Conservation (phyloP, 1,140 invertebrate species). For the Platyscapa corneri region DNA sequence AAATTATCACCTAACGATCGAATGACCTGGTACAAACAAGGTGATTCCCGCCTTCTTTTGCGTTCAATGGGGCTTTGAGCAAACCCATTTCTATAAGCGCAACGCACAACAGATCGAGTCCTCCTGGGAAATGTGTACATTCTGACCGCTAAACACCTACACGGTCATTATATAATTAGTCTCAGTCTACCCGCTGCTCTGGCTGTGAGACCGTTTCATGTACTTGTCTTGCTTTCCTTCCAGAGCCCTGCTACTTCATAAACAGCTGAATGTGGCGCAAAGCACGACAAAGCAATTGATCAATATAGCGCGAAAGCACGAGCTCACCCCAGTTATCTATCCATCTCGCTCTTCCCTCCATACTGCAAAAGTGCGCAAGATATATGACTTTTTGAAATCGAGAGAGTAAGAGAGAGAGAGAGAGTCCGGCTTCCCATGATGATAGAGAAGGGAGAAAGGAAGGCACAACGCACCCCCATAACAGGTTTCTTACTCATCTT, state of each 20-base stretch:
- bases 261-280: constrained; percentile 70
- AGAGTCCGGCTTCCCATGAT: too few species aligned
- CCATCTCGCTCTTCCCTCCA: constrained; percentile 15
- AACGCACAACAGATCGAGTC: background rate
- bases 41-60: background rate
- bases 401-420: background rate
- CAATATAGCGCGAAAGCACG: constrained; percentile 72
- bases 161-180: constrained; percentile 71
- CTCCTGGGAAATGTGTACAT: constrained; percentile 25
- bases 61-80: background rate
- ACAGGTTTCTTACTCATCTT: constrained; percentile 76
- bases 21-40: background rate
- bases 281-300: constrained; percentile 74
- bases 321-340: constrained; percentile 51
- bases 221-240: constrained; percentile 54
- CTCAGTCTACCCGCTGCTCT: constrained; percentile 62
- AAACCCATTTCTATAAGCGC: background rate
- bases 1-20: constrained; percentile 48
- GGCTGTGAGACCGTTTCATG: constrained; percentile 57
- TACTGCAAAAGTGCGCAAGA: constrained; percentile 2
- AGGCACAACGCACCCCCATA: constrained; percentile 71
- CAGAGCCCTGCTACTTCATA: constrained; percentile 61
- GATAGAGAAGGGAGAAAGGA: constrained; percentile 59
- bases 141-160: constrained; percentile 31
- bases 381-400: constrained; percentile 29